phyloP scores from a whole-genome alignment of 1,140 invertebrate species.

The Steinernema khuongi region DNA sequence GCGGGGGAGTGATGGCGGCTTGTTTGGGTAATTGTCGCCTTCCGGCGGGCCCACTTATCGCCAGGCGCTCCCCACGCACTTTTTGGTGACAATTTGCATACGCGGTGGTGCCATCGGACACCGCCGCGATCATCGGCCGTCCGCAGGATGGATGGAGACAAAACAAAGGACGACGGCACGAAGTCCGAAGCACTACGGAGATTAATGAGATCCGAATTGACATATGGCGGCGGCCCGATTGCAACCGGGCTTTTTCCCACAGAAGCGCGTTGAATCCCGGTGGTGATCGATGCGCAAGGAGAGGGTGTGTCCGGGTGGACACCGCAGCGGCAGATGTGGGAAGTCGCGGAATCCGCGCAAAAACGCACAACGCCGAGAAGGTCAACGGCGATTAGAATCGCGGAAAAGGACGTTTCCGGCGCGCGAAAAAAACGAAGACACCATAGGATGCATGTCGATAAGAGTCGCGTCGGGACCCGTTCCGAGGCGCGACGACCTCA shows the following conservation, averaged over 20 bases:
- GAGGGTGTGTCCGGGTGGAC: neutral
- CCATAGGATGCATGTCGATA: too few species aligned
- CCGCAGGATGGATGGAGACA: neutral
- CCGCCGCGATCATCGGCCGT: neutral
- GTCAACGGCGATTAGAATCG: too few species aligned
- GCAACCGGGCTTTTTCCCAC: slow-evolving; percentile 8
- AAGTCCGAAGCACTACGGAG: neutral
- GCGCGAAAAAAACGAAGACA: too few species aligned
- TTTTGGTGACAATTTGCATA: slow-evolving; percentile 1
- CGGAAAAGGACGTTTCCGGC: too few species aligned
- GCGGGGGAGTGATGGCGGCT: too few species aligned
- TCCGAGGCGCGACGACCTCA: too few species aligned
- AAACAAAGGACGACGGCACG: slow-evolving; percentile 6
- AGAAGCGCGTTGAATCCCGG: neutral
- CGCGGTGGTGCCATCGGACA: neutral
- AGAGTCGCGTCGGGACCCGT: too few species aligned
- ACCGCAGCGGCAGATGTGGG: too few species aligned
- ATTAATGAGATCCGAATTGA: neutral
- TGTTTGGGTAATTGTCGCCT: too few species aligned
- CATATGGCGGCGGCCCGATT: slow-evolving; percentile 7
- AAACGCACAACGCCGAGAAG: too few species aligned
- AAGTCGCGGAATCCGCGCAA: too few species aligned
- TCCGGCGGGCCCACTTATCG: neutral
- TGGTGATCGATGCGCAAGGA: neutral
- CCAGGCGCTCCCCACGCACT: neutral